Evolutionary conservation across 2,888 invertebrate species (phyloP).

Genomic region (Gortyna flavago): DNA sequence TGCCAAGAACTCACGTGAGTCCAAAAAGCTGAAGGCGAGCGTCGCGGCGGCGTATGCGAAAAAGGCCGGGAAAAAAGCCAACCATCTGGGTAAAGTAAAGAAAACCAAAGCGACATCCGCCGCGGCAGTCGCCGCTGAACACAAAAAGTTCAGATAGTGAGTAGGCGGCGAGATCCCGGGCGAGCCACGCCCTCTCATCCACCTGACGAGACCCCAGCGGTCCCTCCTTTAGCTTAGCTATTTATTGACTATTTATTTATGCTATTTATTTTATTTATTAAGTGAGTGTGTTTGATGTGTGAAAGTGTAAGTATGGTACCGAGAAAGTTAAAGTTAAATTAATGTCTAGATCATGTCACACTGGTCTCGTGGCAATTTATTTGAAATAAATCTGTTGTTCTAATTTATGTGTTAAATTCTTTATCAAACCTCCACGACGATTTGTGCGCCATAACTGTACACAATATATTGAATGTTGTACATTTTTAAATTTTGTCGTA

Average conservation of each 20-base stretch:
- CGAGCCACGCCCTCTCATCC: conserved; percentile 81
- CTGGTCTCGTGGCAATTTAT: conserved; percentile 89
- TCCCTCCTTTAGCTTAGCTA: conserved; percentile 89
- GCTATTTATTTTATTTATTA: conserved; percentile 91
- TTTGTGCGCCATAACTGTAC: conserved; percentile 82
- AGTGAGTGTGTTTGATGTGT: conserved; percentile 89
- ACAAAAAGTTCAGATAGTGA: conserved; percentile 90
- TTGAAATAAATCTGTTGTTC: conserved; percentile 90
- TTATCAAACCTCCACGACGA: conserved; percentile 83
- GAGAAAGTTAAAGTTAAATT: conserved; percentile 88
- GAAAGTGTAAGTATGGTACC: conserved; percentile 88
- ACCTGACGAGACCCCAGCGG: conserved; percentile 85
- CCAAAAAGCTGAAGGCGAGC: conserved; percentile 91
- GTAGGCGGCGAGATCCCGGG: conserved; percentile 78
- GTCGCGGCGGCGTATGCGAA: conserved; percentile 83
- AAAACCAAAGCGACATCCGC: conserved; percentile 88
- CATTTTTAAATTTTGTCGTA: conserved; percentile 59
- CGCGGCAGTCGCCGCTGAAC: conserved; percentile 86
- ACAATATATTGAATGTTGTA: conserved; percentile 63
- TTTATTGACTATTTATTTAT: conserved; percentile 91
- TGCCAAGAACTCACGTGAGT: conserved; percentile 94
- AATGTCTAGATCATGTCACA: conserved; percentile 91
- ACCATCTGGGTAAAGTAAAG: conserved; percentile 88
- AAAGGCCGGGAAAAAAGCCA: conserved; percentile 88
- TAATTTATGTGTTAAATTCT: conserved; percentile 87